A percentile compares a stretch with the other conserved stretches of the same genome.
phyloP scores from a whole-genome alignment of 2,113 vertebrate genomes.

The Panurus biarmicus region DNA sequence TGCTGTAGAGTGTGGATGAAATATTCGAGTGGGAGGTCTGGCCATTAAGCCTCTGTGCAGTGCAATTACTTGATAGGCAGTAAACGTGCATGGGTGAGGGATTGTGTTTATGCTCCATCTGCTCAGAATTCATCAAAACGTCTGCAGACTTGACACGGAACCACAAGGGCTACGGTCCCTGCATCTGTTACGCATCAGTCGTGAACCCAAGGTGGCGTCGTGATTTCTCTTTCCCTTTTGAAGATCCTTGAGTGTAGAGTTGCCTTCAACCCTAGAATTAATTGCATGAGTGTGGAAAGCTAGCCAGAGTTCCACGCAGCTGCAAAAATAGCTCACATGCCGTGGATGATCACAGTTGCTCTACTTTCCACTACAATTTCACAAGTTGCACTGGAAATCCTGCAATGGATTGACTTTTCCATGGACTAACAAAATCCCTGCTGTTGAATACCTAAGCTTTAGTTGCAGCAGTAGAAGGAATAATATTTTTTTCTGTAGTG shows the following conservation, averaged over 20 bases:
- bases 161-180: background rate
- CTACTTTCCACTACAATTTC: background rate
- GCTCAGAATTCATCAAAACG: constrained; percentile 52
- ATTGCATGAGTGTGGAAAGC: constrained; percentile 22
- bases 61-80: background rate
- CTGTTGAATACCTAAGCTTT: background rate
- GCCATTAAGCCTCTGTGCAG: background rate
- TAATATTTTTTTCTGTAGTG: background rate
- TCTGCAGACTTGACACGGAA: constrained; percentile 8
- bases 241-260: constrained; percentile 39
- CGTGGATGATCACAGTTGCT: background rate
- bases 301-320: constrained; percentile 9
- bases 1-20: background rate
- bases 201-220: constrained; percentile 7
- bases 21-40: background rate
- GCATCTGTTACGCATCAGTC: constrained; percentile 51
- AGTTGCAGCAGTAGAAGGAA: background rate
- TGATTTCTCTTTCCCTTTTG: constrained; percentile 55
- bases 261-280: constrained; percentile 51
- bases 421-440: background rate
- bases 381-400: background rate
- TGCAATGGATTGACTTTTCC: background rate
- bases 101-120: constrained; percentile 40
- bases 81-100: background rate
- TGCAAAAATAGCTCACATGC: background rate